phyloP scores from a whole-genome alignment of 1,140 invertebrate species.

The Drosophila tropicalis region DNA sequence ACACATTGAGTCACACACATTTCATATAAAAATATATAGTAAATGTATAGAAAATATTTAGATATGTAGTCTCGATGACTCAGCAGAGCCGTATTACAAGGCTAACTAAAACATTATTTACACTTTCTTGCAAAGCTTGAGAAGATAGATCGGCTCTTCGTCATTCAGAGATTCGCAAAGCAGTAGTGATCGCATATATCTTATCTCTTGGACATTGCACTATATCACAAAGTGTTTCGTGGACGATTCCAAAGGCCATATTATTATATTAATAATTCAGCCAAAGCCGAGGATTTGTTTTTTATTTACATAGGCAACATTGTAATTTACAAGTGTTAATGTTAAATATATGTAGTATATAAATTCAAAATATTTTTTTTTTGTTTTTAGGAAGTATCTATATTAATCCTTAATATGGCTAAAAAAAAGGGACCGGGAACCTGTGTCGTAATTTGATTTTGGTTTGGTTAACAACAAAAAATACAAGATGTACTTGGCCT shows the following conservation, averaged over 20 bases:
- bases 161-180: background rate
- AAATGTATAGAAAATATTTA: background rate
- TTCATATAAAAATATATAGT: too few relatives aligned
- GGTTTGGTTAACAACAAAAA: slow-evolving; percentile 11
- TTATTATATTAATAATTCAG: slow-evolving; percentile 34
- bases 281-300: slow-evolving; percentile 58
- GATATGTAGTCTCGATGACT: slow-evolving; percentile 37
- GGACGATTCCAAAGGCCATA: slow-evolving; percentile 1
- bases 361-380: slow-evolving; percentile 49
- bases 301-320: slow-evolving; percentile 77
- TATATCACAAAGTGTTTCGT: background rate
- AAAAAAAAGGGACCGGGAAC: slow-evolving; percentile 25
- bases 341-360: slow-evolving; percentile 48
- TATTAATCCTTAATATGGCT: slow-evolving; percentile 44
- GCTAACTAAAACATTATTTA: slow-evolving; percentile 57
- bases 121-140: slow-evolving; percentile 48
- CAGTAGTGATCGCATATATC: background rate
- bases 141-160: background rate
- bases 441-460: background rate
- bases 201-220: slow-evolving; percentile 33
- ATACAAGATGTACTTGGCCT: slow-evolving; percentile 18
- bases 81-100: slow-evolving; percentile 38
- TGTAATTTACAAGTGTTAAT: slow-evolving; percentile 59
- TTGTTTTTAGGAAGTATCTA: slow-evolving; percentile 47
- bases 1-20: background rate